A percentile compares a stretch with the other conserved stretches of the same genome.
Conservation (phyloP, 2,797 vertebrate genomes). For the Ctenopoma kingsleyae region DNA sequence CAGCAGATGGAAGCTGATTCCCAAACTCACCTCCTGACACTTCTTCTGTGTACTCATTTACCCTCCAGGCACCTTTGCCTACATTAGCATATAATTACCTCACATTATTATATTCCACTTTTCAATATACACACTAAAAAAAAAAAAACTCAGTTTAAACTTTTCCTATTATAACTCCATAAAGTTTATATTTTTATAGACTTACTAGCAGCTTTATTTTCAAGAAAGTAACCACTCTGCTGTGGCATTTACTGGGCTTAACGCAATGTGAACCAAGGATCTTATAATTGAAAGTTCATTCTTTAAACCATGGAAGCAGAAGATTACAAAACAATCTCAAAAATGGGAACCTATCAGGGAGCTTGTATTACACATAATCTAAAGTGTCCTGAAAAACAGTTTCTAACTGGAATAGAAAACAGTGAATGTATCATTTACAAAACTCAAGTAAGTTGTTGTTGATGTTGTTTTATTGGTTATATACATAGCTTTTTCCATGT, state of each 20-base stretch:
- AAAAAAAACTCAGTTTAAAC: not conserved
- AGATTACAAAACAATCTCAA: not conserved
- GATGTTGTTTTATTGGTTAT: not conserved
- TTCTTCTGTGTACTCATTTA: conserved; percentile 69
- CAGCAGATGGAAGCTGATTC: conserved; percentile 75
- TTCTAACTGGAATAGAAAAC: no score
- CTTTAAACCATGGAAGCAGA: not conserved
- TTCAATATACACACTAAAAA: not conserved
- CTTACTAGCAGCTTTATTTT: not conserved
- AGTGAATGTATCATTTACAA: no score
- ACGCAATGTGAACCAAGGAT: no score
- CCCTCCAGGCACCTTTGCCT: conserved; percentile 67
- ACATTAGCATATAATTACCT: conserved; percentile 72
- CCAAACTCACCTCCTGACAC: conserved; percentile 69
- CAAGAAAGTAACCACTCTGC: not conserved
- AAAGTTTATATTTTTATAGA: not conserved
- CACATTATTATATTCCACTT: conserved; percentile 40
- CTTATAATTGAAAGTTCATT: not conserved
- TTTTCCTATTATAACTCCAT: not conserved
- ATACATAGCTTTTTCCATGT: no score
- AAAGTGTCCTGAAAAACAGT: no score
- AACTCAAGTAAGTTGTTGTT: not conserved
- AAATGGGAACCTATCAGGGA: no score
- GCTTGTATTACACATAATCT: no score
- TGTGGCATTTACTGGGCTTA: not conserved